Conservation (phyloP, 2,888 invertebrate genomes). For the Sepioteuthis lessoniana region DNA sequence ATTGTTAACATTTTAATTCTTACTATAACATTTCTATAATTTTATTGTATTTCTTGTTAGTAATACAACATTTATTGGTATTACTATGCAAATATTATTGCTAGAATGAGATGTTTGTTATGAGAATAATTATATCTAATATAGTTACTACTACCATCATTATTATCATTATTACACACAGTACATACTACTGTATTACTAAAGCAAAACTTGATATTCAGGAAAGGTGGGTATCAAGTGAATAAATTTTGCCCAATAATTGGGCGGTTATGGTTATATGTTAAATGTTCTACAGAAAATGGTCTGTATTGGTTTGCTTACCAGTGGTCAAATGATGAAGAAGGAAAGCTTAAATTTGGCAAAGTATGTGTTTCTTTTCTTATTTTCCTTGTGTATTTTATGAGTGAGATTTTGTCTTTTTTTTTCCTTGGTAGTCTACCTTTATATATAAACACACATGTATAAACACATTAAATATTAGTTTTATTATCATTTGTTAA, state of each 20-base stretch:
- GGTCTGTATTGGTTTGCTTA: conserved; percentile 10
- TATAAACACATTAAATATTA: neutral
- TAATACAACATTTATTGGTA: conserved; percentile 11
- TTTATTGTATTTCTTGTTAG: conserved; percentile 23
- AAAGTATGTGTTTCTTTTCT: neutral
- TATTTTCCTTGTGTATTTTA: neutral
- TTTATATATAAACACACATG: neutral
- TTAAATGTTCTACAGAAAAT: neutral
- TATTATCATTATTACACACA: neutral
- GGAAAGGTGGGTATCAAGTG: neutral
- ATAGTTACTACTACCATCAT: neutral
- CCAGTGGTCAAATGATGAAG: neutral
- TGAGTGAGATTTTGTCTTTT: neutral
- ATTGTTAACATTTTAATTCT: neutral
- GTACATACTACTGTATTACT: neutral
- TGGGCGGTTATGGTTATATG: neutral
- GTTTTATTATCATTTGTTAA: too few relatives aligned
- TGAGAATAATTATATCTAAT: neutral
- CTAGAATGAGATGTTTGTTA: neutral
- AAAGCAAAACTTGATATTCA: conserved; percentile 5
- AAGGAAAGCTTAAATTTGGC: neutral
- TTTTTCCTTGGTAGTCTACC: neutral
- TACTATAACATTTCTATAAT: neutral
- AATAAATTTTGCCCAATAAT: neutral
- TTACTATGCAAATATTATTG: conserved; percentile 2